These are phyloP conservation scores for Trinorchestia longiramus DNA, from an alignment of 1,140 invertebrate genomes.

Conservation along the genomic window DNA sequence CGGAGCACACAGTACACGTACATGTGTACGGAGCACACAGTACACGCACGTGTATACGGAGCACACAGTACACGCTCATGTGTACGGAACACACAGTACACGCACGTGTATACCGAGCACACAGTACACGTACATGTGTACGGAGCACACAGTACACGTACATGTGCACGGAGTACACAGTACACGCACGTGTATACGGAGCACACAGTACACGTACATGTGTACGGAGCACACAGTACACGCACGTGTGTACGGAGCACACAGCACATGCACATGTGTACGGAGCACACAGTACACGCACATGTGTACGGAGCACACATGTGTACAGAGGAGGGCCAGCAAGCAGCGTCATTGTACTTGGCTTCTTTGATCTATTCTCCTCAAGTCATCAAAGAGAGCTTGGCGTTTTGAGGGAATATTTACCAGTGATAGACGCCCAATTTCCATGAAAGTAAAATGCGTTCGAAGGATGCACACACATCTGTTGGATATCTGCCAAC, in stretches of 20 bases:
- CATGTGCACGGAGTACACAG: not conserved
- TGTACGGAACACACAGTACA: not conserved
- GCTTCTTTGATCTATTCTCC: conserved; percentile 17
- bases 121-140: too few relatives aligned
- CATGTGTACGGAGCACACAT: not conserved
- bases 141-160: not conserved
- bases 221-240: not conserved
- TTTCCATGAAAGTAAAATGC: conserved; percentile 6
- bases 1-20: too few relatives aligned
- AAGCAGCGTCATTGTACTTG: not conserved
- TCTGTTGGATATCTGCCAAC: not conserved
- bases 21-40: not conserved
- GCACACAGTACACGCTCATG: too few relatives aligned
- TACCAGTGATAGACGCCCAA: not conserved
- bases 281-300: not conserved
- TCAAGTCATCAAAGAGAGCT: not conserved
- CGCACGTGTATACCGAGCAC: not conserved
- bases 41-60: not conserved
- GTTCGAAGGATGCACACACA: not conserved
- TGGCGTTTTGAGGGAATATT: not conserved
- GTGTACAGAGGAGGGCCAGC: not conserved
- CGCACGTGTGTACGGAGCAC: not conserved
- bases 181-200: not conserved
- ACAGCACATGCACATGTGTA: not conserved
- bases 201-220: not conserved